Evolutionary conservation across 2,113 vertebrate species (phyloP).

Genomic region (Alaudala cheleensis): DNA sequence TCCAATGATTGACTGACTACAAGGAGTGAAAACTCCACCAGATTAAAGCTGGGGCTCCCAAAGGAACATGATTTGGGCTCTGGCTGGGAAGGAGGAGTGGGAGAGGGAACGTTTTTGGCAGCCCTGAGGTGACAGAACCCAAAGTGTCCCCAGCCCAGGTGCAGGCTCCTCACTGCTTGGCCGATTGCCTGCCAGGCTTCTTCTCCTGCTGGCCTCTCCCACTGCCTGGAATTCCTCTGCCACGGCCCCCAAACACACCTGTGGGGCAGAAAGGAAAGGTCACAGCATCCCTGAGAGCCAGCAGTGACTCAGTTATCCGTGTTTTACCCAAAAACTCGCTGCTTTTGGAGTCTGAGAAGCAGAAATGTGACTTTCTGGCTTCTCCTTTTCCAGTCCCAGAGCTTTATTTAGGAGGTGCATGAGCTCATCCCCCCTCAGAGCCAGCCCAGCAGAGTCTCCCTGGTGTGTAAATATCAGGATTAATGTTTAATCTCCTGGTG

Average conservation of each 20-base stretch:
- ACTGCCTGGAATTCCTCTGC: constrained; percentile 77
- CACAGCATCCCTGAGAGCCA: accelerated
- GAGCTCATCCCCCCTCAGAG: accelerated
- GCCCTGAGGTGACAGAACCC: constrained; percentile 14
- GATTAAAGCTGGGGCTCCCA: background rate
- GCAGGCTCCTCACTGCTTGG: constrained; percentile 80
- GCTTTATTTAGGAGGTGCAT: background rate
- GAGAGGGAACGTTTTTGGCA: background rate
- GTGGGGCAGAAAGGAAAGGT: background rate
- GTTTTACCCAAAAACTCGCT: accelerated
- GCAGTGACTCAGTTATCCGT: accelerated
- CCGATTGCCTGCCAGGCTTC: constrained; percentile 86
- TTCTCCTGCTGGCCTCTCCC: constrained; percentile 91
- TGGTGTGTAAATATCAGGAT: accelerated
- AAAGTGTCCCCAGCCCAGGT: background rate
- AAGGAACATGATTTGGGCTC: background rate
- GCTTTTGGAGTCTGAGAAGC: accelerated
- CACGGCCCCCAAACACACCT: constrained; percentile 93
- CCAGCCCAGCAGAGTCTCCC: accelerated
- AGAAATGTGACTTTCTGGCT: accelerated
- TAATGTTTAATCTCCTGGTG: accelerated
- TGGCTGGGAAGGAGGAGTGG: background rate
- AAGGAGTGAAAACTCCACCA: background rate
- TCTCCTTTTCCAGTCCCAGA: background rate
- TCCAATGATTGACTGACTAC: background rate